A percentile compares a stretch with the other conserved stretches of the same genome.
Evolutionary conservation across 1,140 invertebrate genomes (phyloP).

Genomic region (Meloidogyne hapla): DNA sequence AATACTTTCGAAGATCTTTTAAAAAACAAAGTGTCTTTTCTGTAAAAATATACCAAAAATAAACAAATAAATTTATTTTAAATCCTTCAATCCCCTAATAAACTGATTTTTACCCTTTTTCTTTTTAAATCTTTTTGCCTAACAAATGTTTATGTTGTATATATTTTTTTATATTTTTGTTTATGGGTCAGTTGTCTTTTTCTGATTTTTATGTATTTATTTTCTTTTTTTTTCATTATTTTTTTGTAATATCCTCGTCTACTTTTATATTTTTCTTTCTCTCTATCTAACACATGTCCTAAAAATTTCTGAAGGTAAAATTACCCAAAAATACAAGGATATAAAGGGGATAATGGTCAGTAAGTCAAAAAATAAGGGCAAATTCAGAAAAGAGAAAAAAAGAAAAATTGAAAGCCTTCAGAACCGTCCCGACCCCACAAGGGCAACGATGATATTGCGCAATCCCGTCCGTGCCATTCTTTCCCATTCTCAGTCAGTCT

Average conservation of each 20-base stretch:
- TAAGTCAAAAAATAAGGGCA: slow-evolving; percentile 5
- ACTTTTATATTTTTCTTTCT: background rate
- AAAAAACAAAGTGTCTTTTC: too few relatives aligned
- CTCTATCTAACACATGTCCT: background rate
- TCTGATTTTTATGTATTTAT: background rate
- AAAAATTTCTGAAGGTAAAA: background rate
- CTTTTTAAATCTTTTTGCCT: background rate
- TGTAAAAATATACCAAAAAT: too few relatives aligned
- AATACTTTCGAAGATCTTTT: too few relatives aligned
- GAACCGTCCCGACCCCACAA: background rate
- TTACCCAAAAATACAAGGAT: background rate
- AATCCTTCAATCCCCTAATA: too few relatives aligned
- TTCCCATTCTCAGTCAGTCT: slow-evolving; percentile 5
- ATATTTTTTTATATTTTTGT: slow-evolving; percentile 3
- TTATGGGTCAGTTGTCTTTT: slow-evolving; percentile 3
- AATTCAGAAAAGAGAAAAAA: background rate
- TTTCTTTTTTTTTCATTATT: background rate
- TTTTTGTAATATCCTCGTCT: background rate
- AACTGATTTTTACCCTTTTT: background rate
- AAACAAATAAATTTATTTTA: too few relatives aligned
- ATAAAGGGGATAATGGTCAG: background rate
- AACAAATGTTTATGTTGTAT: background rate
- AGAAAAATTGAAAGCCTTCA: slow-evolving; percentile 3
- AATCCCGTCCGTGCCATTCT: background rate
- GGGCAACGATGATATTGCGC: slow-evolving; percentile 4